These are phyloP conservation scores for Hirtodrosophila cameraria DNA, from an alignment of 2,888 invertebrate genomes.

Conservation along the genomic window DNA sequence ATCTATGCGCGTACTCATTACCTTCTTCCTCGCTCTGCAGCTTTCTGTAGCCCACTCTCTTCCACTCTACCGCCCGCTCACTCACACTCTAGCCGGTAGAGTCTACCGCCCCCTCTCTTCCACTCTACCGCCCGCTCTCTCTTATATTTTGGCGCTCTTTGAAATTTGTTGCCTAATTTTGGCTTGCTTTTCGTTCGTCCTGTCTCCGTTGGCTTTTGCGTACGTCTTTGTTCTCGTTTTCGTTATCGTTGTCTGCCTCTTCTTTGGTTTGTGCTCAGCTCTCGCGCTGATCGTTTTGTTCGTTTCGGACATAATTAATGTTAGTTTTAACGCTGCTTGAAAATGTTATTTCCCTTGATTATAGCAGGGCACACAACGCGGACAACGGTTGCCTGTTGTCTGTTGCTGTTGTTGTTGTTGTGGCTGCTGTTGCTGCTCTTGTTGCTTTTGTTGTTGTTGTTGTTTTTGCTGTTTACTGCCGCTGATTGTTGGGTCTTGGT, in stretches of 20 bases:
- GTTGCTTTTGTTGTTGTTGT: conserved; percentile 43
- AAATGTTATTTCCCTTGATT: conserved; percentile 84
- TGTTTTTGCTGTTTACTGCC: conserved; percentile 62
- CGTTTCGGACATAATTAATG: conserved; percentile 83
- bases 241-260: conserved; percentile 3
- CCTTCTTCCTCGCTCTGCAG: too few species aligned
- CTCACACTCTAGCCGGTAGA: conserved; percentile 1
- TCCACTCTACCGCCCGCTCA: not conserved
- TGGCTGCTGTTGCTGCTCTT: conserved; percentile 27
- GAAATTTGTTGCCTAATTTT: conserved; percentile 39
- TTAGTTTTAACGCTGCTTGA: conserved; percentile 84
- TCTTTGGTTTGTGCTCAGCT: conserved; percentile 1
- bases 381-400: conserved; percentile 56
- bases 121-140: not conserved
- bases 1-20: too few species aligned
- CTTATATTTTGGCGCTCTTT: conserved; percentile 18
- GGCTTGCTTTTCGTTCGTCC: conserved; percentile 38
- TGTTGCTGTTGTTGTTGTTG: conserved; percentile 40
- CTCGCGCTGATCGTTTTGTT: conserved; percentile 72
- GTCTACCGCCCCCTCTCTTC: conserved; percentile 4
- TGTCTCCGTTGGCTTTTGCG: conserved; percentile 5
- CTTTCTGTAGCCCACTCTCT: too few species aligned
- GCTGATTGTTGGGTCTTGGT: conserved; percentile 69
- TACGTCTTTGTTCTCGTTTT: conserved; percentile 5
- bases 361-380: conserved; percentile 76